These are phyloP conservation scores for Papilio elwesi DNA, from an alignment of 2,888 invertebrate species.

Conservation along the genomic window DNA sequence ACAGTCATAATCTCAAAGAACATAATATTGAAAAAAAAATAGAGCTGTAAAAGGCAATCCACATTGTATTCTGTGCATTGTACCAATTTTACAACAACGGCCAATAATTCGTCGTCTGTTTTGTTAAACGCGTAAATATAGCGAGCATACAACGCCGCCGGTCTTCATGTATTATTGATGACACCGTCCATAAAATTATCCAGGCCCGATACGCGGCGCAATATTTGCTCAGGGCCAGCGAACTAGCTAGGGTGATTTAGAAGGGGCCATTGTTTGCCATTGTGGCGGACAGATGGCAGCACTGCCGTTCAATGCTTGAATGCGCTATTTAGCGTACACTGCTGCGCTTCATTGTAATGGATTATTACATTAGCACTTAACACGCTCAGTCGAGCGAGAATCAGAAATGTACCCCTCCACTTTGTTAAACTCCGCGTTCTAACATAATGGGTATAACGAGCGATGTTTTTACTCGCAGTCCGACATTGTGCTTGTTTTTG, in stretches of 20 bases:
- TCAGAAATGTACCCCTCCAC: slow-evolving; percentile 72
- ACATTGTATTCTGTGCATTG: neutral
- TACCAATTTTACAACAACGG: slow-evolving; percentile 2
- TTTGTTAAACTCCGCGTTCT: slow-evolving; percentile 62
- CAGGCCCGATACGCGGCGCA: slow-evolving; percentile 50
- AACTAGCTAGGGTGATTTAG: slow-evolving; percentile 75
- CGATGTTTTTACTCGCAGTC: slow-evolving; percentile 62
- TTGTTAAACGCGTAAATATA: slow-evolving; percentile 12
- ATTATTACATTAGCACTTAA: slow-evolving; percentile 84
- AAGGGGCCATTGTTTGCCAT: slow-evolving; percentile 76
- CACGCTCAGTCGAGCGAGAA: slow-evolving; percentile 79
- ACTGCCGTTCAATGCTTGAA: slow-evolving; percentile 71
- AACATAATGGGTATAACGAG: slow-evolving; percentile 69
- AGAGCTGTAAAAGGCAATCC: neutral
- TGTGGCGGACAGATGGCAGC: slow-evolving; percentile 80
- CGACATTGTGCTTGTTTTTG: slow-evolving; percentile 57
- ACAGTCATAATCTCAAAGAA: neutral
- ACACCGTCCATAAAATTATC: slow-evolving; percentile 49
- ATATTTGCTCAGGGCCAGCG: slow-evolving; percentile 79
- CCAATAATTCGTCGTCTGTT: slow-evolving; percentile 20
- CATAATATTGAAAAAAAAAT: neutral
- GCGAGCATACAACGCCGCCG: neutral
- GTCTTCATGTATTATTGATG: slow-evolving; percentile 41
- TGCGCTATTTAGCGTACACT: slow-evolving; percentile 82
- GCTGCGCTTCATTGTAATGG: slow-evolving; percentile 81